phyloP scores from a whole-genome alignment of 2,888 invertebrate species.

The Diaprepes abbreviatus region DNA sequence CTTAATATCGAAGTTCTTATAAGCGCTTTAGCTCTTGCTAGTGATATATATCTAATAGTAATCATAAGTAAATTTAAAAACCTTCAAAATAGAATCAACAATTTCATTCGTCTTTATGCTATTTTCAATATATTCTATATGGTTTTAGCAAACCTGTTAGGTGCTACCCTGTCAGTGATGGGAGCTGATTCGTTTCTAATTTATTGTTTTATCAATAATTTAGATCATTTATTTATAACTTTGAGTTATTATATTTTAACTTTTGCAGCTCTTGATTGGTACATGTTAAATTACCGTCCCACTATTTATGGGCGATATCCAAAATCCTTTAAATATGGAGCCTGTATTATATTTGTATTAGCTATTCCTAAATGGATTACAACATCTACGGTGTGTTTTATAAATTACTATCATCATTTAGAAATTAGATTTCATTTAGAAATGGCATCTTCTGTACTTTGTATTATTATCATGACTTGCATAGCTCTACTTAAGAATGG shows the following conservation, averaged over 20 bases:
- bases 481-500: background rate
- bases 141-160: background rate
- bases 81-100: constrained; percentile 25
- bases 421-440: background rate
- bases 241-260: constrained; percentile 16
- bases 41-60: constrained; percentile 25
- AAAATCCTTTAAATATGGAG: constrained; percentile 13
- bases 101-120: constrained; percentile 19
- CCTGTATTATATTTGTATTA: constrained; percentile 2
- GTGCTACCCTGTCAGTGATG: background rate
- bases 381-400: background rate
- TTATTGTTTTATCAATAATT: constrained; percentile 10
- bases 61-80: constrained; percentile 24
- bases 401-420: background rate
- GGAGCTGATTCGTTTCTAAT: background rate
- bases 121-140: constrained; percentile 21
- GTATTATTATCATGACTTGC: background rate
- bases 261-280: constrained; percentile 25
- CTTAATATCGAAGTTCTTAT: background rate
- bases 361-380: constrained; percentile 23
- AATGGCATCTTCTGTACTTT: background rate
- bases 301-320: constrained; percentile 2
- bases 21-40: background rate
- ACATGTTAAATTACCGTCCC: background rate
- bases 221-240: constrained; percentile 11